Percentiles rank a stretch among this genome's conserved stretches.
Conservation (phyloP, 2,113 vertebrate species). For the Menura novaehollandiae region DNA sequence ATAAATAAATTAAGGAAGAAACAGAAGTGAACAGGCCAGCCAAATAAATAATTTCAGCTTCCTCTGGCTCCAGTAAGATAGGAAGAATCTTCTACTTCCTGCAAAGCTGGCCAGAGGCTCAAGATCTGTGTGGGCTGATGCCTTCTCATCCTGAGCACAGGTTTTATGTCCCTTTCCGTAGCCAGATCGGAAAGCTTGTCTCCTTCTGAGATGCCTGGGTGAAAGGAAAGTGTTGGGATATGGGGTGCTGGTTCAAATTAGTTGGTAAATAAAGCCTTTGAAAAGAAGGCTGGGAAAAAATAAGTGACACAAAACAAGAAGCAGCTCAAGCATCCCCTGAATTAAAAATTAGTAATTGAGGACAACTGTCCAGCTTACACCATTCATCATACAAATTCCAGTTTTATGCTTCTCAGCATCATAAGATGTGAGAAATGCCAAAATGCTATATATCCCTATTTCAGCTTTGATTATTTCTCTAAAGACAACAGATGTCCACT, state of each 20-base stretch:
- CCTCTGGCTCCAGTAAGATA: constrained; percentile 9
- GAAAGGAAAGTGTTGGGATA: neutral
- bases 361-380: neutral
- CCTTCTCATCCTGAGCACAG: neutral
- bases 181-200: fast-evolving
- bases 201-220: neutral
- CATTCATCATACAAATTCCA: neutral
- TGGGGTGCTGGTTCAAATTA: neutral
- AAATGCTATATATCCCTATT: neutral
- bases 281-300: neutral
- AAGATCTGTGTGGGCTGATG: neutral
- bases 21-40: neutral
- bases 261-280: neutral
- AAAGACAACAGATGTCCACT: neutral
- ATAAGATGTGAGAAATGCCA: neutral
- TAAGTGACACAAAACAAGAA: neutral
- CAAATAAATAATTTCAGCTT: constrained; percentile 3
- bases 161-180: neutral
- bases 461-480: neutral
- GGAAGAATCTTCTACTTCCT: neutral
- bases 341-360: neutral
- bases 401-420: neutral
- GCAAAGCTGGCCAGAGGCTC: neutral
- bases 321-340: neutral
- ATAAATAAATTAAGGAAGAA: constrained; percentile 46